These are phyloP conservation scores for Hyperopisus bebe DNA, from an alignment of 2,113 vertebrate species.

Conservation along the genomic window DNA sequence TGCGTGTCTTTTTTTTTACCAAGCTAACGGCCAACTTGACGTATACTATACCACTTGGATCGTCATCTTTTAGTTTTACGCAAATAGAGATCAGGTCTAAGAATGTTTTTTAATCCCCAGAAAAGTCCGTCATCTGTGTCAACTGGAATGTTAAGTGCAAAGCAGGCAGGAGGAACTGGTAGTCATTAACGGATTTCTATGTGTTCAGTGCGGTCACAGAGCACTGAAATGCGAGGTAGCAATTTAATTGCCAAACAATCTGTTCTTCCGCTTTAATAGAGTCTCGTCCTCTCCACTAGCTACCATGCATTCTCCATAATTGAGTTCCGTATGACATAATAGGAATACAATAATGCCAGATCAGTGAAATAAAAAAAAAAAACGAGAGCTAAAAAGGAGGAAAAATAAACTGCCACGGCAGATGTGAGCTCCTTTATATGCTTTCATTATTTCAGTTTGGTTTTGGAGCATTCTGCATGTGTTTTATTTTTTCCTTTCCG, in stretches of 20 bases:
- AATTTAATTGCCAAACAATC: constrained; percentile 14
- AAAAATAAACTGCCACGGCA: constrained; percentile 11
- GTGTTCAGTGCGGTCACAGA: background rate
- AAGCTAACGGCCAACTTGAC: background rate
- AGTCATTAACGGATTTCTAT: background rate
- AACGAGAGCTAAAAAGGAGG: background rate
- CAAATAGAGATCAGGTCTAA: background rate
- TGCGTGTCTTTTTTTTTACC: background rate
- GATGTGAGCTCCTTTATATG: constrained; percentile 1
- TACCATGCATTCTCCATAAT: background rate
- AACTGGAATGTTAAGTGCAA: background rate
- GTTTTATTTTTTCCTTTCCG: constrained; percentile 13
- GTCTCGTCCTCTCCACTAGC: background rate
- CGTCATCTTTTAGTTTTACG: background rate
- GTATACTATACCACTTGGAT: background rate
- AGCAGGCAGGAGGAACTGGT: background rate
- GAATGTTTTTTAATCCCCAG: background rate
- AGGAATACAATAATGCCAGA: constrained; percentile 16
- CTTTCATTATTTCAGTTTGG: constrained; percentile 16
- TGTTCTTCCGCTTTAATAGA: background rate
- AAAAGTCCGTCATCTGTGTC: background rate
- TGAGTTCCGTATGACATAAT: constrained; percentile 7
- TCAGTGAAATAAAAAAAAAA: constrained; percentile 5
- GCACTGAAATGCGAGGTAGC: background rate
- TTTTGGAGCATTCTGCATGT: constrained; percentile 18